Base-by-base conservation (phyloP, 2,797 vertebrate genomes). In the Rhinogobio ventralis region DNA sequence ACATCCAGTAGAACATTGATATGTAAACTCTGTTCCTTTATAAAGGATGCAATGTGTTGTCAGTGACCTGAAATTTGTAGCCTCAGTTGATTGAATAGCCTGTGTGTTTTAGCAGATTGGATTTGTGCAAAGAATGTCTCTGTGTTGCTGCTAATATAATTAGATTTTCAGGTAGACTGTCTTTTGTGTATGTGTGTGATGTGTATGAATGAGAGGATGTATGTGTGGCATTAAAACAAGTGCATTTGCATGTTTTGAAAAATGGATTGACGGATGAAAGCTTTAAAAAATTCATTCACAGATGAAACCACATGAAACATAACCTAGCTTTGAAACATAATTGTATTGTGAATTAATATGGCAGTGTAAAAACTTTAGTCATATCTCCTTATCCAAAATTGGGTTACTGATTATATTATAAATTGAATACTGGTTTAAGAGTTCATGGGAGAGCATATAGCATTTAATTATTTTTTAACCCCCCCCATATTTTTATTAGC, bases 41-140 rank as follows among this genome's bases (percentile, higher is more conserved):
- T 28, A 45, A 46, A 39, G 49, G 33, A 68, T 42, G 1, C 68
- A 42, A 9, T 64, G 17, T 25, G 60, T 4, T 55, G 45, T 51
- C 36, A 84, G 36, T 36, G 13, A 39, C 13, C 39, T 80, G 28
- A 55, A 49, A 46, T 83, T 9, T 64, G 80, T 42, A 62, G 55
- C 67, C 67, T 80, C 2, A 19, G 28, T 33, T 80, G 76, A 83
- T 79, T 80, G 76, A 72, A 79, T 20, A 39, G 51, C 39, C 57
- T 42, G 45, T 81, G 76, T 62, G 67, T 46, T 86, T 81, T 69
- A 77, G 77, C 60, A 84, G 84, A 86, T 86, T 86, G 81, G 77
- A 86, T 77, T 72, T 69, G 46, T 81, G 30, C 17, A 68, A 74
- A 81, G 28, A 36, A 83, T 85, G 66, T 83, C n/a, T 55, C 68